These are phyloP conservation scores for Chanos chanos DNA, from an alignment of 2,797 vertebrate species.

Conservation along the genomic window DNA sequence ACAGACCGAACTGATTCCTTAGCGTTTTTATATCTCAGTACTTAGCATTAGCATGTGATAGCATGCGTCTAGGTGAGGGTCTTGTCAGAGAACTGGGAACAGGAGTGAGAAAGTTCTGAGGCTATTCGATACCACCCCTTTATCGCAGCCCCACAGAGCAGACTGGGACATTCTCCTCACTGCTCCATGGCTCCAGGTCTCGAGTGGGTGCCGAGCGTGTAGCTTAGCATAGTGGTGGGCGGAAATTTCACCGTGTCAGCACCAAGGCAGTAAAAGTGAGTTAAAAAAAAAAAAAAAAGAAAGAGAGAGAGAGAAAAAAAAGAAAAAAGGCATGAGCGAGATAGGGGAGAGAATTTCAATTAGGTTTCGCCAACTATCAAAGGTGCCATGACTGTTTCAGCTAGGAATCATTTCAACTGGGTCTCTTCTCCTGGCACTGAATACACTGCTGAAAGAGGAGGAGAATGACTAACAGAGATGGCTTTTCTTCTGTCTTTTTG, in stretches of 20 bases:
- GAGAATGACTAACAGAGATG: conserved; percentile 16
- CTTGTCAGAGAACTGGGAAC: too few species aligned
- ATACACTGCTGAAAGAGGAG: conserved; percentile 1
- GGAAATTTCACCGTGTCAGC: conserved; percentile 25
- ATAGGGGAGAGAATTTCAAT: not conserved
- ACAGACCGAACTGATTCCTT: too few species aligned
- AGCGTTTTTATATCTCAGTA: too few species aligned
- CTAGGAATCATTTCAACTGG: conserved; percentile 24
- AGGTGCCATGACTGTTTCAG: conserved; percentile 20
- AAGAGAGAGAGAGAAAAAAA: too few species aligned
- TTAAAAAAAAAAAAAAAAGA: not conserved
- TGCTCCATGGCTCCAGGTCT: not conserved
- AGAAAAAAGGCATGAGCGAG: not conserved
- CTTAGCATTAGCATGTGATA: too few species aligned
- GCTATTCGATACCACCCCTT: too few species aligned
- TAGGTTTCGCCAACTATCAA: conserved; percentile 26
- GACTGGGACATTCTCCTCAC: not conserved
- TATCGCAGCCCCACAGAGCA: too few species aligned
- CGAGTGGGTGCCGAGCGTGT: not conserved
- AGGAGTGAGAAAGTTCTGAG: too few species aligned
- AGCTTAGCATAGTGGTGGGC: not conserved
- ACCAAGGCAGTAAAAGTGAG: conserved; percentile 17
- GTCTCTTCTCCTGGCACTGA: not conserved
- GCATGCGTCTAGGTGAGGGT: too few species aligned
- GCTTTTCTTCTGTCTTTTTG: conserved; percentile 4